Evolutionary conservation across 35 echinoderm and acorn worm genomes (phyloP).

Genomic region (Patiria miniata): DNA sequence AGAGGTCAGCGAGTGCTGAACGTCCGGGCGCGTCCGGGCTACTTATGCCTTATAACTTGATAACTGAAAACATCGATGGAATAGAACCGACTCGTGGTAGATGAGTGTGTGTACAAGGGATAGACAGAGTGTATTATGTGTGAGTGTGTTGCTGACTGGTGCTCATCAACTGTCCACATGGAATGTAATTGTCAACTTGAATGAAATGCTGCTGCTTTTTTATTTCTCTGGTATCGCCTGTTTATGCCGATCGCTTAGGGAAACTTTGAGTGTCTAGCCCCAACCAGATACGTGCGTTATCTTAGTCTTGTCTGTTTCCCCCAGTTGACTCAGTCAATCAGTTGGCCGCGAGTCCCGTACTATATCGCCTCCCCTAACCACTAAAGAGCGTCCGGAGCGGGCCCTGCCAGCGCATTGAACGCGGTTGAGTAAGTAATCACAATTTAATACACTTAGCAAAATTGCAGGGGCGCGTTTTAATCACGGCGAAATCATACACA

Average conservation of each 20-base stretch:
- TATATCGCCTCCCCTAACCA: not conserved
- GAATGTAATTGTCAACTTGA: slow-evolving; percentile 13
- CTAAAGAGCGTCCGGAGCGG: slow-evolving; percentile 6
- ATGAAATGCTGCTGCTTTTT: not conserved
- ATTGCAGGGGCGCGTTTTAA: slow-evolving; percentile 66
- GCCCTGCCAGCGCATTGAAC: slow-evolving; percentile 52
- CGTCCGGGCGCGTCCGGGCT: slow-evolving; percentile 15
- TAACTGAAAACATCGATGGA: slow-evolving; percentile 9
- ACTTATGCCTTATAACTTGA: slow-evolving; percentile 28
- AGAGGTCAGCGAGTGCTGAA: slow-evolving; percentile 11
- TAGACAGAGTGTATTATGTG: not conserved
- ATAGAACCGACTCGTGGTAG: not conserved
- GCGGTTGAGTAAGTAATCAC: slow-evolving; percentile 72
- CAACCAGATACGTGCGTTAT: not conserved
- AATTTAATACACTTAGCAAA: slow-evolving; percentile 83
- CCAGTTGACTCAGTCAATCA: not conserved
- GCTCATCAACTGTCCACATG: slow-evolving; percentile 1
- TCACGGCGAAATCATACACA: slow-evolving; percentile 45
- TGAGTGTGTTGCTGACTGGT: not conserved
- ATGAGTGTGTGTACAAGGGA: not conserved
- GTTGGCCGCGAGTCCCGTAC: not conserved
- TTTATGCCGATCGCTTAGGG: slow-evolving; percentile 1
- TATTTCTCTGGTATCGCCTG: slow-evolving; percentile 23
- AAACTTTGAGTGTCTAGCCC: slow-evolving; percentile 24
- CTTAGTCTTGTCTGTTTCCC: not conserved